Evolutionary conservation across 2,888 invertebrate species (phyloP), one percentile per base, ranked within the genome.

Genomic region (Darwinula stevensoni): DNA sequence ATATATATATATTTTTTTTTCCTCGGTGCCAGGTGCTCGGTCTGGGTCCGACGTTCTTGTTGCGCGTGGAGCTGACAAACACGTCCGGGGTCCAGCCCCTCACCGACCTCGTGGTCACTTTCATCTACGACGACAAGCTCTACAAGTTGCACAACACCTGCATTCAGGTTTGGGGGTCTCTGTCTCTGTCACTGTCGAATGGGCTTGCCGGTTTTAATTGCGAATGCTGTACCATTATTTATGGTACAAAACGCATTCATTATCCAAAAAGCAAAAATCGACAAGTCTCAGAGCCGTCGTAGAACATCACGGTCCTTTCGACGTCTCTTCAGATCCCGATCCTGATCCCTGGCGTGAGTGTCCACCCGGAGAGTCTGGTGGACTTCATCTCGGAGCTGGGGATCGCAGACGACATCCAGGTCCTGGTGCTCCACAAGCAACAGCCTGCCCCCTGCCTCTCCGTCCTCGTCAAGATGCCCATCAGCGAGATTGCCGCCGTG

Each of bases 31-130:
- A 50, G 71, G 69, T 80, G 16, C 62, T 78, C 47, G 86, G 86
- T 1, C 57, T 76, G 3, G 86, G 86, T 0, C 82, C 84, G 0
- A 64, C 64, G 35, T 82, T 86, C 51, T 63, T 66, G 30, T 59
- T 86, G 38, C 65, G 66, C 14, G 58, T 86, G 14, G 65, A 66
- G 4, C 54, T 86, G 18, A 71, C 76, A 50, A 80, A 80, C 52
- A 62, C 71, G 39, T 69, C 72, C 3, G 45, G 22, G 9, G 22
- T 9, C 22, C 6, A 22, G n/a, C n/a, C 22, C 6, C 6, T 22
- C 22, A 6, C 9, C 22, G 22, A 22, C 22, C 22, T 22, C n/a
- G 22, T n/a, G 6, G 22, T 22, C n/a, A 22, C 22, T 22, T 22
- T 22, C 22, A 22, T 9, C 22, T 22, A 22, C 22, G 22, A 22